Evolutionary conservation across 2,888 invertebrate species (phyloP).

Genomic region (Nezara viridula): DNA sequence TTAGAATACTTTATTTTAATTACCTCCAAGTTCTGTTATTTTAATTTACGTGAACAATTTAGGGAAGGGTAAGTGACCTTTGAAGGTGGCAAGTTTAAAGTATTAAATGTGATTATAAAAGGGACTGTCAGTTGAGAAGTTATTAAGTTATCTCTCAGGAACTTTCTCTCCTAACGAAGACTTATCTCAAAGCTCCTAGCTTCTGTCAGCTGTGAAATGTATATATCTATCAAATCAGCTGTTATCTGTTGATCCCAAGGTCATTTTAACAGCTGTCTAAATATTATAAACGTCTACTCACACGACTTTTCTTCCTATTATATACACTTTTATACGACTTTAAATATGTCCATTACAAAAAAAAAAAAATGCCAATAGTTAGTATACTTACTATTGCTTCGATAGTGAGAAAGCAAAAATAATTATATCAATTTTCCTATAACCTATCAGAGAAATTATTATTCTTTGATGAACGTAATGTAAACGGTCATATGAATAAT

Average conservation of each 20-base stretch:
- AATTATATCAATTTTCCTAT: too few species aligned
- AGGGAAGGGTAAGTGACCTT: background rate
- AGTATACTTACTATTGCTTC: too few species aligned
- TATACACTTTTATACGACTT: too few species aligned
- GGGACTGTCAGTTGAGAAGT: background rate
- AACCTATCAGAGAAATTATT: too few species aligned
- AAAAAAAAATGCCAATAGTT: too few species aligned
- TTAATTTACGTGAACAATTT: background rate
- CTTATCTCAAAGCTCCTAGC: background rate
- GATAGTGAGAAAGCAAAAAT: too few species aligned
- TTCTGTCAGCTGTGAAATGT: background rate
- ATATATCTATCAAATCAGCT: background rate
- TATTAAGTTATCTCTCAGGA: background rate
- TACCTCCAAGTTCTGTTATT: background rate
- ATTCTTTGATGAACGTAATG: too few species aligned
- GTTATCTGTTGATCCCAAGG: background rate
- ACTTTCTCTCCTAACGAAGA: background rate
- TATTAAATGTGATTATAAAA: slow-evolving; percentile 10
- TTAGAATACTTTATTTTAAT: background rate
- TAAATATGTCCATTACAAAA: too few species aligned
- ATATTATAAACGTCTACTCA: too few species aligned
- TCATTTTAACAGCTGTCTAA: too few species aligned
- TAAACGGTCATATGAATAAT: too few species aligned
- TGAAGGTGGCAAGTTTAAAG: background rate
- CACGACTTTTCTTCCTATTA: too few species aligned